Conservation (phyloP, 1,140 invertebrate genomes). For the Procambarus clarkii region DNA sequence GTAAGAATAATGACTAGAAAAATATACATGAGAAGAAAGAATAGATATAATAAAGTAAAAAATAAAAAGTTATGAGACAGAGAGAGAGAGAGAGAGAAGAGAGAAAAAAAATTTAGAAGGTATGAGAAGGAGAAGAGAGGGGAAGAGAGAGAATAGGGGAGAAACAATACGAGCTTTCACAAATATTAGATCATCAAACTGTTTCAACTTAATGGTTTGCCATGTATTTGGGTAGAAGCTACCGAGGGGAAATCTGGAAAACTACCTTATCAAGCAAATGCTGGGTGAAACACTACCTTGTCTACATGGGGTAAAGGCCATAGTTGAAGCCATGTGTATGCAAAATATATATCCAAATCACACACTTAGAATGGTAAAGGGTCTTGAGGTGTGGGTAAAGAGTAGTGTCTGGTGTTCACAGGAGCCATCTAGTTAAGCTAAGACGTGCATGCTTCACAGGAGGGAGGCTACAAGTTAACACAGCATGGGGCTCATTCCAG, state of each 20-base stretch:
- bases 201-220: too few relatives aligned
- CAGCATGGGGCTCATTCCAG: constrained; percentile 47
- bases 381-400: constrained; percentile 17
- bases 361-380: constrained; percentile 12
- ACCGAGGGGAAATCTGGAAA: constrained; percentile 2
- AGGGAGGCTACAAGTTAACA: constrained; percentile 47
- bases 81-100: too few relatives aligned
- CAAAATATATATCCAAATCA: background rate
- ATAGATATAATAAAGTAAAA: too few relatives aligned
- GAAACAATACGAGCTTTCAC: too few relatives aligned
- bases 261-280: constrained; percentile 47
- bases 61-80: too few relatives aligned
- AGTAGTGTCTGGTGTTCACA: constrained; percentile 27
- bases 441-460: constrained; percentile 57
- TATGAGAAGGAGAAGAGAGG: too few relatives aligned
- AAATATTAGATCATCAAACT: too few relatives aligned
- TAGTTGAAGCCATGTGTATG: background rate
- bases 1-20: too few relatives aligned
- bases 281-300: constrained; percentile 45
- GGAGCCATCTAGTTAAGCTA: constrained; percentile 25
- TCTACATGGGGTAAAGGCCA: constrained; percentile 21
- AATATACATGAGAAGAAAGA: too few relatives aligned
- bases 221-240: constrained; percentile 4
- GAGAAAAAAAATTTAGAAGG: too few relatives aligned
- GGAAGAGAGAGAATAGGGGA: too few relatives aligned